Evolutionary conservation across 2,888 invertebrate species (phyloP).

Genomic region (Acheta domesticus): DNA sequence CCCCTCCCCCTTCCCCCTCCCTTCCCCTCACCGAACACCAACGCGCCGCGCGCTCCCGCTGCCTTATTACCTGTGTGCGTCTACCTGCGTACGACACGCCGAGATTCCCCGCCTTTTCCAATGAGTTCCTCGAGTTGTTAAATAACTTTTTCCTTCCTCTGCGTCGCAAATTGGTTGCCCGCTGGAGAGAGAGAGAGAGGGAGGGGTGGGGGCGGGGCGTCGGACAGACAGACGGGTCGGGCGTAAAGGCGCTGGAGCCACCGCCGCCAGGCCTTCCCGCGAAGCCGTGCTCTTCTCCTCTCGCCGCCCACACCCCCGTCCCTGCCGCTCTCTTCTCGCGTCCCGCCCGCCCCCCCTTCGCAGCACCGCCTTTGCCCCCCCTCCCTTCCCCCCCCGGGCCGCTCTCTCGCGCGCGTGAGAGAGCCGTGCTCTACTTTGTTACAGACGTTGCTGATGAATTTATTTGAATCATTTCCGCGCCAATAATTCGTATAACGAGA

Average conservation of each 20-base stretch:
- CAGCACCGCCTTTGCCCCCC: background rate
- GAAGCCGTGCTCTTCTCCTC: too few relatives aligned
- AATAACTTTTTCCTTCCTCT: conserved; percentile 21
- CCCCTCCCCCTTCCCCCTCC: too few relatives aligned
- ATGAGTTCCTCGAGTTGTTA: conserved; percentile 21
- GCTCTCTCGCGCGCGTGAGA: background rate
- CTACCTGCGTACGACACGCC: background rate
- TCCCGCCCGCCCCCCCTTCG: background rate
- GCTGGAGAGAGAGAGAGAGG: too few relatives aligned
- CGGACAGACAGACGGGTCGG: too few relatives aligned
- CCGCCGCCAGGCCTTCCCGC: too few relatives aligned
- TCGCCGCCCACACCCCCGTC: too few relatives aligned
- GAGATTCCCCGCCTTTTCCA: background rate
- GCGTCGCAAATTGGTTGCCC: background rate
- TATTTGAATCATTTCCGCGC: conserved; percentile 35
- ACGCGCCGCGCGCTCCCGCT: too few relatives aligned
- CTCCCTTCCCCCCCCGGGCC: background rate
- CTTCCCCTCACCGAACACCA: too few relatives aligned
- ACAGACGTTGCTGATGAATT: conserved; percentile 33
- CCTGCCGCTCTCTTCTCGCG: too few relatives aligned
- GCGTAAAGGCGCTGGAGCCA: too few relatives aligned
- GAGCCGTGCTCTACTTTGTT: conserved; percentile 29
- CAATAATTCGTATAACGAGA: conserved; percentile 36
- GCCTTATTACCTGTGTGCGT: too few relatives aligned
- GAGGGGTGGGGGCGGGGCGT: too few relatives aligned